These are phyloP conservation scores for Dryocosmus kuriphilus DNA, from an alignment of 2,888 invertebrate genomes.

Conservation along the genomic window DNA sequence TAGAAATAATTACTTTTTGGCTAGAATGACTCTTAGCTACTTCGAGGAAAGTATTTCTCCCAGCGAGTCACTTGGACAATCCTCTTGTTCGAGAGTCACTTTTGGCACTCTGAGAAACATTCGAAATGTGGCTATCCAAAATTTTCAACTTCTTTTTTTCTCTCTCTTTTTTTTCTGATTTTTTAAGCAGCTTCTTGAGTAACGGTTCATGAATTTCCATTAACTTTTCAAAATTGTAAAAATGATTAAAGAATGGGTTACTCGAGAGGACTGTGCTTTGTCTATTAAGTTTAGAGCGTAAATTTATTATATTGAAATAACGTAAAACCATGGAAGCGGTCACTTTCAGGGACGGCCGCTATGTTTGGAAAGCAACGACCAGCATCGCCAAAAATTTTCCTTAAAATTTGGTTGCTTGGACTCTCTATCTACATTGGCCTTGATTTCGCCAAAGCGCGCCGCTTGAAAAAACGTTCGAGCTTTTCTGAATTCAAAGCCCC, in stretches of 20 bases:
- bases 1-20: slow-evolving; percentile 40
- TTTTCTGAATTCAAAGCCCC: neutral
- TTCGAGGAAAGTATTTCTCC: slow-evolving; percentile 38
- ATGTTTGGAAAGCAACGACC: slow-evolving; percentile 75
- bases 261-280: slow-evolving; percentile 4
- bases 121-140: slow-evolving; percentile 47
- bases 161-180: slow-evolving; percentile 31
- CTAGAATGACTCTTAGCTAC: slow-evolving; percentile 39
- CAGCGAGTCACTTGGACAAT: slow-evolving; percentile 20
- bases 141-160: slow-evolving; percentile 35
- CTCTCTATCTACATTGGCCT: slow-evolving; percentile 61
- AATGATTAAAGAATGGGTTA: neutral
- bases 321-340: slow-evolving; percentile 57
- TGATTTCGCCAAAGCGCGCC: slow-evolving; percentile 40
- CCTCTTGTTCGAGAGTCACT: slow-evolving; percentile 54
- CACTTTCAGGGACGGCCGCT: slow-evolving; percentile 72
- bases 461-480: slow-evolving; percentile 33
- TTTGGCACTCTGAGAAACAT: slow-evolving; percentile 77
- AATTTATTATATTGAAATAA: slow-evolving; percentile 54
- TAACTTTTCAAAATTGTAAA: neutral
- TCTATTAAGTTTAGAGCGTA: slow-evolving; percentile 59
- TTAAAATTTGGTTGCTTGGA: slow-evolving; percentile 63
- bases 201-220: neutral
- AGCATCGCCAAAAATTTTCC: slow-evolving; percentile 74
- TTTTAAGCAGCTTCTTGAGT: slow-evolving; percentile 6